Evolutionary conservation across 2,797 vertebrate species (phyloP).

Genomic region (Betta splendens): DNA sequence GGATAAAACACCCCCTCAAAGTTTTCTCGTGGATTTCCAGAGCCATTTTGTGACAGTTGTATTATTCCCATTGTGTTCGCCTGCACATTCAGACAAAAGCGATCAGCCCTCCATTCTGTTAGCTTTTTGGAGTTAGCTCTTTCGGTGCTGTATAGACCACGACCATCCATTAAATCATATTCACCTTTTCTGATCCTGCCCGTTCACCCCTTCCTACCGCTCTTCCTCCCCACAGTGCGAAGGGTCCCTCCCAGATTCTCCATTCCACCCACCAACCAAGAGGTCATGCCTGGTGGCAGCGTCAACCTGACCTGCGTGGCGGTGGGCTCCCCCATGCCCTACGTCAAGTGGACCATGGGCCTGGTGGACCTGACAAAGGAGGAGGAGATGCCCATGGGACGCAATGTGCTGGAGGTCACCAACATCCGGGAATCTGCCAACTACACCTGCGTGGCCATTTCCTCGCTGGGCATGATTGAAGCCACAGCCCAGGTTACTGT

Average conservation of each 20-base stretch:
- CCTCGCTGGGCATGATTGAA: slow-evolving; percentile 94
- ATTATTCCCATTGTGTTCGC: slow-evolving; percentile 63
- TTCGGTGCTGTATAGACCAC: slow-evolving; percentile 4
- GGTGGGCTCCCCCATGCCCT: slow-evolving; percentile 95
- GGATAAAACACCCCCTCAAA: slow-evolving; percentile 62
- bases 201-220: slow-evolving; percentile 21
- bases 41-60: slow-evolving; percentile 63
- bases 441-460: slow-evolving; percentile 97
- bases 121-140: slow-evolving; percentile 36
- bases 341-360: slow-evolving; percentile 95
- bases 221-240: slow-evolving; percentile 82
- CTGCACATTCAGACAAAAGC: slow-evolving; percentile 64
- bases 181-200: slow-evolving; percentile 17
- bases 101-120: slow-evolving; percentile 50
- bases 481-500: slow-evolving; percentile 95
- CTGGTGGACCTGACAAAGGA: slow-evolving; percentile 90
- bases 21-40: slow-evolving; percentile 63
- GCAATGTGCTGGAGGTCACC: slow-evolving; percentile 93
- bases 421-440: slow-evolving; percentile 93
- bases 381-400: slow-evolving; percentile 94
- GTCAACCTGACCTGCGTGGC: slow-evolving; percentile 97
- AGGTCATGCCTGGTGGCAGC: slow-evolving; percentile 97
- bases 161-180: slow-evolving; percentile 17
- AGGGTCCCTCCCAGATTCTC: slow-evolving; percentile 95
- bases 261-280: slow-evolving; percentile 92